Conservation (phyloP, 2,797 vertebrate species). For the Sebastes diaconus region DNA sequence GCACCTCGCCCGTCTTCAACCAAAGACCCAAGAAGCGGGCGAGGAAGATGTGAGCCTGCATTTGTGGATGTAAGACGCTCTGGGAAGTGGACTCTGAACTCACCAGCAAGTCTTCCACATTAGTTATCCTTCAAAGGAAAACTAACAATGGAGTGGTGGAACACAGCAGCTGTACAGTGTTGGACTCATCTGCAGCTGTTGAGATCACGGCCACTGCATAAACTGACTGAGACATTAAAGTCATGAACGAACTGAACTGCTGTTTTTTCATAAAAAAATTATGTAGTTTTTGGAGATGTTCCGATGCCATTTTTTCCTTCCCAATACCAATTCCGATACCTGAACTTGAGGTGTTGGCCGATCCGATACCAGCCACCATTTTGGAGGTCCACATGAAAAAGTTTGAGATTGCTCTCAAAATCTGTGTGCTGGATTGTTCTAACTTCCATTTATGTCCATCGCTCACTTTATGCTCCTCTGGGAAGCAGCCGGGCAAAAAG, state of each 20-base stretch:
- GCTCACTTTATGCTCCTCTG: no score
- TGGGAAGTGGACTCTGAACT: constrained; percentile 1
- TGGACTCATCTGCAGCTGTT: neutral
- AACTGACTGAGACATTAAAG: neutral
- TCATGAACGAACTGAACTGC: neutral
- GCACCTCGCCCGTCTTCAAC: constrained; percentile 94
- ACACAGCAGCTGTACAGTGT: neutral
- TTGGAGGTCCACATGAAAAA: no score
- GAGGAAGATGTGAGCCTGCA: constrained; percentile 88
- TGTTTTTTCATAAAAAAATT: neutral
- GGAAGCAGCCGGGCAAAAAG: no score
- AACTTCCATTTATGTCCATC: no score
- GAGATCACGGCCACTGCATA: neutral
- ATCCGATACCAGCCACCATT: no score
- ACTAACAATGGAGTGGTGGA: neutral
- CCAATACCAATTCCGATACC: no score
- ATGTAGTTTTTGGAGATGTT: no score
- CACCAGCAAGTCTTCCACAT: neutral
- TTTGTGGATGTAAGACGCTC: neutral
- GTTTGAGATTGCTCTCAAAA: no score
- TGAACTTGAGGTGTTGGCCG: no score
- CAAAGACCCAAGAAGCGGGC: constrained; percentile 93
- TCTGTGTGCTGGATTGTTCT: no score
- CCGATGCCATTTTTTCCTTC: no score
- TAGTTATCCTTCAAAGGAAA: no score